Conservation (phyloP, 2,797 vertebrate species). For the Bovichtus variegatus region DNA sequence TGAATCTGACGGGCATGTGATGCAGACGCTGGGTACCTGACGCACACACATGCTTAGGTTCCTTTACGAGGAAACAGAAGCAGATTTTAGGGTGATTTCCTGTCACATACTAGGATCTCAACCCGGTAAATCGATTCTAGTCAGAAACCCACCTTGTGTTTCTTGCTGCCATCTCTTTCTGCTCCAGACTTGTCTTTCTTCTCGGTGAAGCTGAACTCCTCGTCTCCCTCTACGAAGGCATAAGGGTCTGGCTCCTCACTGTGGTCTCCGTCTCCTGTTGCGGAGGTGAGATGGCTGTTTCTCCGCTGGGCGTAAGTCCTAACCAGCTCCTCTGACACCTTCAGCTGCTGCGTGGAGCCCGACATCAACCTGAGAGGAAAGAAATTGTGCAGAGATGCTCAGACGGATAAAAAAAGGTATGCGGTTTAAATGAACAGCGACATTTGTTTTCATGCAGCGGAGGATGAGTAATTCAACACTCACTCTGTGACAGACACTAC, state of each 20-base stretch:
- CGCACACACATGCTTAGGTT: not conserved
- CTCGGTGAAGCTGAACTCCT: slow-evolving; percentile 94
- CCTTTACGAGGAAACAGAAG: not conserved
- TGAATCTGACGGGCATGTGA: not conserved
- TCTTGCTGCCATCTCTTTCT: slow-evolving; percentile 92
- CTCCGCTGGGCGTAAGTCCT: slow-evolving; percentile 93
- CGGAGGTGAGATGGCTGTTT: slow-evolving; percentile 90
- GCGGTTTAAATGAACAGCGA: not conserved
- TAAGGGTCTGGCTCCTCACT: slow-evolving; percentile 94
- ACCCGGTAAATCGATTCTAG: not conserved
- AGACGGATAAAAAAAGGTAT: not conserved
- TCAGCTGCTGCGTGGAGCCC: slow-evolving; percentile 89
- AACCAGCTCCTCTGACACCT: slow-evolving; percentile 95
- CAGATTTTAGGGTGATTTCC: not conserved
- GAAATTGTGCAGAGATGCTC: not conserved
- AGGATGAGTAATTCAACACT: slow-evolving; percentile 60
- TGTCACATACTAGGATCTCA: not conserved
- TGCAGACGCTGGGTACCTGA: too few relatives aligned
- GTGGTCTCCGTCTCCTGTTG: slow-evolving; percentile 88
- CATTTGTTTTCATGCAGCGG: not conserved
- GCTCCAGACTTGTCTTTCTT: slow-evolving; percentile 93
- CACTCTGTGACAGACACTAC: slow-evolving; percentile 95
- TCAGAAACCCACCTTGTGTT: slow-evolving; percentile 90
- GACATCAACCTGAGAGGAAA: slow-evolving; percentile 91
- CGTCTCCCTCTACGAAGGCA: slow-evolving; percentile 95